Conservation (phyloP, 2,888 invertebrate species). For the Eupithecia dodoneata region DNA sequence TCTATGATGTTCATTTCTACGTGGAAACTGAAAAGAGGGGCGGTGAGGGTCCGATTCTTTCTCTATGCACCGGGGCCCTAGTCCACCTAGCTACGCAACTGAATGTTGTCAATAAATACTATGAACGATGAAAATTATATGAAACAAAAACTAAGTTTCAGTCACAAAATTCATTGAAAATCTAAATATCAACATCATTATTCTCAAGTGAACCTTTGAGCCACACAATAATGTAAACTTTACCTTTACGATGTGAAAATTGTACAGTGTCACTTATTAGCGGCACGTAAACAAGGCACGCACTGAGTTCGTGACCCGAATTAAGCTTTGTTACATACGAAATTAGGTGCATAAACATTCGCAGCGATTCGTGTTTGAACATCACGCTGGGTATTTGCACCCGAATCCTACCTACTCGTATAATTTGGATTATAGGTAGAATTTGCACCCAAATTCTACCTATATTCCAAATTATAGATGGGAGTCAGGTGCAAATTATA, state of each 20-base stretch:
- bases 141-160: too few relatives aligned
- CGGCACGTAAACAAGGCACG: conserved; percentile 47
- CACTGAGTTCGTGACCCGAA: conserved; percentile 44
- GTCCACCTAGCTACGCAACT: too few relatives aligned
- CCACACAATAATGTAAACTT: conserved; percentile 16
- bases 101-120: too few relatives aligned
- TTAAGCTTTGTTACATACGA: conserved; percentile 38
- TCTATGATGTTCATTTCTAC: too few relatives aligned
- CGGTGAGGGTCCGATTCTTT: too few relatives aligned
- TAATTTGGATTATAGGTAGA: background rate
- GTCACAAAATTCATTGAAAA: background rate
- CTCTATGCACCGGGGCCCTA: too few relatives aligned
- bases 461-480: background rate
- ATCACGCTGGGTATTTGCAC: conserved; percentile 14
- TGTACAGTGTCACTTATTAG: conserved; percentile 47
- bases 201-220: background rate
- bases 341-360: conserved; percentile 40
- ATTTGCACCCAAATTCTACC: background rate
- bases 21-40: too few relatives aligned
- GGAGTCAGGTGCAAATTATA: background rate
- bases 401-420: background rate
- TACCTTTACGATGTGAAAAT: conserved; percentile 41
- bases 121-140: too few relatives aligned
- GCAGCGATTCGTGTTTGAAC: conserved; percentile 26
- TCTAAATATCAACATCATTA: background rate